Percentiles rank a stretch among this genome's conserved stretches.
Conservation (phyloP, 2,113 vertebrate genomes). For the Pelusios castaneus region DNA sequence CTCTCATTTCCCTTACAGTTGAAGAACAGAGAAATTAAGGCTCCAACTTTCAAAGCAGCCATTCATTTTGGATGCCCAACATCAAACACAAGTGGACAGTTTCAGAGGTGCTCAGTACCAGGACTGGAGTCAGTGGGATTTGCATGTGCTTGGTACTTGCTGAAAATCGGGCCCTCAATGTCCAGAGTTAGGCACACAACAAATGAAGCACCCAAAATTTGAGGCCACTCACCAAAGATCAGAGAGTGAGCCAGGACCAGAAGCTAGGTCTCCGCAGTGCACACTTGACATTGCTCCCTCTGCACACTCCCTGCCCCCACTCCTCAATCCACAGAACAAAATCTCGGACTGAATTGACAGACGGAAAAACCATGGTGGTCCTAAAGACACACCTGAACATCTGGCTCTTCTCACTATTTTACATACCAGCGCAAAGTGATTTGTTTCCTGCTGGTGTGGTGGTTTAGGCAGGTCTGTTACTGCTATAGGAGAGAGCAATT, state of each 20-base stretch:
- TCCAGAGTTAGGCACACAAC: neutral
- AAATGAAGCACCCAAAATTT: neutral
- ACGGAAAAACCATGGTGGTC: neutral
- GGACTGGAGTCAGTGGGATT: neutral
- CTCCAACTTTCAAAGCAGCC: neutral
- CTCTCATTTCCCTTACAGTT: neutral
- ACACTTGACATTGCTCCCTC: neutral
- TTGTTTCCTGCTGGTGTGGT: neutral
- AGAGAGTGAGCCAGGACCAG: neutral
- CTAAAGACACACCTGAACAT: neutral
- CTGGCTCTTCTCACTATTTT: neutral
- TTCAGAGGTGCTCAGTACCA: neutral
- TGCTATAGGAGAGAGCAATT: accelerated
- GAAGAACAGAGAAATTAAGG: neutral
- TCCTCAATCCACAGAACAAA: neutral
- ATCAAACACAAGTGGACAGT: neutral
- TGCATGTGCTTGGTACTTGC: neutral
- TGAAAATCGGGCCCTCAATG: neutral
- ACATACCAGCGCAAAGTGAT: neutral
- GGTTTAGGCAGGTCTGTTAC: neutral
- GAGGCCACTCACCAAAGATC: neutral
- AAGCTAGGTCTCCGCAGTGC: neutral
- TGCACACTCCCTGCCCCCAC: neutral
- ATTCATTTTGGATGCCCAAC: neutral
- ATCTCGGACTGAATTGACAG: neutral